phyloP scores from a whole-genome alignment of 23 tunicate species.

The Halocynthia roretzi region DNA sequence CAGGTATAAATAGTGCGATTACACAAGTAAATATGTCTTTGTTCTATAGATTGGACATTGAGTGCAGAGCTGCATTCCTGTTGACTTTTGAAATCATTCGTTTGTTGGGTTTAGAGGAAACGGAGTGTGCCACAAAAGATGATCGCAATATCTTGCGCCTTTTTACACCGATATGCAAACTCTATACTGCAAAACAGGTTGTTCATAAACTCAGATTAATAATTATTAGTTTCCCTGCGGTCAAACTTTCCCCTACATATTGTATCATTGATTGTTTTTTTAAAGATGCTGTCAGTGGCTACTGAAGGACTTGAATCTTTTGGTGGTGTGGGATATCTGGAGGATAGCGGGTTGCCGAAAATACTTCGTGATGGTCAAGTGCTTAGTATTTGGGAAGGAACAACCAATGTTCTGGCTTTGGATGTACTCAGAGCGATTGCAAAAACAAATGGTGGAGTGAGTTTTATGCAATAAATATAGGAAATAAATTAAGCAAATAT shows the following conservation, averaged over 20 bases:
- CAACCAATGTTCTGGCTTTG: slow-evolving; percentile 76
- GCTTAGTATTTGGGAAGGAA: slow-evolving; percentile 94
- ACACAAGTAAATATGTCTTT: too few relatives aligned
- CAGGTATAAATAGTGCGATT: too few relatives aligned
- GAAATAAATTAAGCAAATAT: neutral
- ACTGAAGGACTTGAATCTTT: slow-evolving; percentile 92
- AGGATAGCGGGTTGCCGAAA: slow-evolving; percentile 79
- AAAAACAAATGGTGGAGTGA: slow-evolving; percentile 73
- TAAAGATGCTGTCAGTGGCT: slow-evolving; percentile 40
- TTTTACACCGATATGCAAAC: slow-evolving; percentile 71
- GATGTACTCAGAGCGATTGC: slow-evolving; percentile 74
- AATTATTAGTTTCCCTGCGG: too few relatives aligned
- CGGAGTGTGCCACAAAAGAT: slow-evolving; percentile 21
- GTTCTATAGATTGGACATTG: slow-evolving; percentile 66
- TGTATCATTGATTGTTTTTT: neutral
- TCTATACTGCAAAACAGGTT: slow-evolving; percentile 85
- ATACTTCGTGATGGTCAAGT: slow-evolving; percentile 84
- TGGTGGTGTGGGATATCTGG: slow-evolving; percentile 96
- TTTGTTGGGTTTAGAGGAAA: slow-evolving; percentile 62
- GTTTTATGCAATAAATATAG: neutral
- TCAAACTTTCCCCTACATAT: neutral
- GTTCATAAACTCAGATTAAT: neutral
- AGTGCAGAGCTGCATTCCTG: slow-evolving; percentile 64
- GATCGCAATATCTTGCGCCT: slow-evolving; percentile 45
- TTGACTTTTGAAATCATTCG: slow-evolving; percentile 62